phyloP scores from a whole-genome alignment of 1,140 invertebrate species.

The Magallana angulata region DNA sequence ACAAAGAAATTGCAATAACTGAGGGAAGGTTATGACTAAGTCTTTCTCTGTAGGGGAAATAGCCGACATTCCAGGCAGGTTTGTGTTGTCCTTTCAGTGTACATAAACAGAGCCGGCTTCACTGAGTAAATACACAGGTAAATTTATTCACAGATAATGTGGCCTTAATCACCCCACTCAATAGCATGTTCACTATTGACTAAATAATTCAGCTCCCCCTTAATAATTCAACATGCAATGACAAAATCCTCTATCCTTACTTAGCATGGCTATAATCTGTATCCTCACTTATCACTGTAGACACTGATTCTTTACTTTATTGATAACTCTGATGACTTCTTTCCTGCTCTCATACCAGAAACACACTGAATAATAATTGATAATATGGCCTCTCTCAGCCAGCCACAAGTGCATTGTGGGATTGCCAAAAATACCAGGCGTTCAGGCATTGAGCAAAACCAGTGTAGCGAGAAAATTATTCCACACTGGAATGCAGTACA shows the following conservation, averaged over 20 bases:
- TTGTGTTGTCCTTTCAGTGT: not conserved
- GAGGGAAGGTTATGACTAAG: constrained; percentile 12
- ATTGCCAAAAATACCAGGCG: constrained; percentile 45
- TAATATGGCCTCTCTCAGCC: constrained; percentile 25
- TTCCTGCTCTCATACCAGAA: constrained; percentile 2
- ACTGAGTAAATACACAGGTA: constrained; percentile 19
- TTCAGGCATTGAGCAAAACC: constrained; percentile 19
- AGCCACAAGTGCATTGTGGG: constrained; percentile 40
- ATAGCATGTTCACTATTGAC: no score
- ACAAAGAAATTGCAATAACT: not conserved
- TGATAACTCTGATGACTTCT: not conserved
- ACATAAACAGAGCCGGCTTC: not conserved
- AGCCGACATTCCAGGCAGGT: not conserved
- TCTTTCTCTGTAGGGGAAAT: not conserved
- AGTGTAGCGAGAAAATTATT: constrained; percentile 33
- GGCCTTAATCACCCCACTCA: not conserved
- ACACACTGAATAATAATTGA: not conserved
- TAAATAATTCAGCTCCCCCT: no score
- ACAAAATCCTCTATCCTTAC: not conserved
- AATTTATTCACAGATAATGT: not conserved
- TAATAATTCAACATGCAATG: no score
- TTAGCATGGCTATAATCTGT: not conserved
- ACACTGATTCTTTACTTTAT: not conserved
- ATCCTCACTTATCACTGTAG: not conserved
- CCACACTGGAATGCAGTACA: constrained; percentile 10